These are phyloP conservation scores for Chloroceryle amazona DNA, from an alignment of 2,797 vertebrate genomes.

Conservation along the genomic window DNA sequence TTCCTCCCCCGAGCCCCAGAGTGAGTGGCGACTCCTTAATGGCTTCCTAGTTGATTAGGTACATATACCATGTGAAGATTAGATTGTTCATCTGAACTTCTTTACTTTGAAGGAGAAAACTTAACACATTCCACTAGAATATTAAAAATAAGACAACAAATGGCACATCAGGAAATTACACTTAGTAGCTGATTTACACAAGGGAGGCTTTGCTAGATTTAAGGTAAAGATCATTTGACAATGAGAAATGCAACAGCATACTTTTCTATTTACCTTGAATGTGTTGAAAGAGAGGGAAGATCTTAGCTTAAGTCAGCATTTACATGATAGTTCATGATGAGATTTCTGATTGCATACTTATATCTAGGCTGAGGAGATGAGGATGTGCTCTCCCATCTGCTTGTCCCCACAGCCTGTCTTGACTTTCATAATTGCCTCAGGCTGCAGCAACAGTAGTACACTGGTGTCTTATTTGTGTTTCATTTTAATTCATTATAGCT, in stretches of 20 bases:
- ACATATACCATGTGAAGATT: not conserved
- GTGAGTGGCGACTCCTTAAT: not conserved
- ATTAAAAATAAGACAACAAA: not conserved
- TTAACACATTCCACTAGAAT: not conserved
- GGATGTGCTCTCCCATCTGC: not conserved
- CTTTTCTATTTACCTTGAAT: not conserved
- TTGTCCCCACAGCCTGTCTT: not conserved
- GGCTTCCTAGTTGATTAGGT: not conserved
- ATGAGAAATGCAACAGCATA: not conserved
- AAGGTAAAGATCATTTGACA: not conserved
- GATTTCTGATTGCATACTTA: not conserved
- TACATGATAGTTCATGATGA: not conserved
- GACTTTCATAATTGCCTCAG: not conserved
- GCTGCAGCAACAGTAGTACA: not conserved
- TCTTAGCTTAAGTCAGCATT: not conserved
- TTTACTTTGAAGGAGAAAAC: not conserved
- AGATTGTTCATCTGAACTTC: not conserved
- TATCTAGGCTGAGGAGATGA: not conserved
- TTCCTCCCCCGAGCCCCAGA: rapidly evolving
- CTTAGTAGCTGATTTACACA: not conserved
- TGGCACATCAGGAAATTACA: not conserved
- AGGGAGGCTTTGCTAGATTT: not conserved
- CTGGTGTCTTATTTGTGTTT: not conserved
- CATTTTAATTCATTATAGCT: not conserved
- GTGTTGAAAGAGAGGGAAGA: not conserved